A percentile compares a stretch with the other conserved stretches of the same genome.
These are phyloP conservation scores for Spinus olivaceus DNA, from an alignment of 2,797 vertebrate genomes.

Conservation along the genomic window DNA sequence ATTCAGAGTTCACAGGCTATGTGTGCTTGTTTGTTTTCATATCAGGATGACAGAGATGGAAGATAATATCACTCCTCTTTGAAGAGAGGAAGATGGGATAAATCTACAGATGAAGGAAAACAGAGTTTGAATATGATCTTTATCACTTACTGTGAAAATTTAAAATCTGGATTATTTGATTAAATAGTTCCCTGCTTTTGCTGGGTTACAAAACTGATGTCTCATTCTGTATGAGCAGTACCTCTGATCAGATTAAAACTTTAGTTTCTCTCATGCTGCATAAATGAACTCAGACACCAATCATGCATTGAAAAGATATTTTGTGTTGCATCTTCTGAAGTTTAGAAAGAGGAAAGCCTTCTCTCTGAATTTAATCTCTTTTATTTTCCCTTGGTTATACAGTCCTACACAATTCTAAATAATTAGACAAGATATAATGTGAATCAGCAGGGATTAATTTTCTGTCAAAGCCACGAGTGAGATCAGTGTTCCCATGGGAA, in stretches of 20 bases:
- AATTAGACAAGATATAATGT: not conserved
- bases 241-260: not conserved
- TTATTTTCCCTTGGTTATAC: not conserved
- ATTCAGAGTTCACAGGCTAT: not conserved
- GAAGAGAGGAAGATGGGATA: not conserved
- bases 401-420: not conserved
- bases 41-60: not conserved
- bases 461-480: not conserved
- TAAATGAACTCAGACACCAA: not conserved
- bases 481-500: not conserved
- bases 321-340: not conserved
- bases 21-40: not conserved
- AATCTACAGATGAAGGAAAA: not conserved
- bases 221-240: not conserved
- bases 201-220: not conserved
- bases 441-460: not conserved
- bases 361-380: not conserved
- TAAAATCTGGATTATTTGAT: not conserved
- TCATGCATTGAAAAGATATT: not conserved
- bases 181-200: not conserved
- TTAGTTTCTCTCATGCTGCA: not conserved
- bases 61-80: not conserved
- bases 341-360: not conserved
- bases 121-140: not conserved
- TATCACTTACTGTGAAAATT: not conserved